Percentiles rank a stretch among this genome's conserved stretches.
These are phyloP conservation scores for Cryptosula pallasiana DNA, from an alignment of 2,888 invertebrate species.

Conservation along the genomic window DNA sequence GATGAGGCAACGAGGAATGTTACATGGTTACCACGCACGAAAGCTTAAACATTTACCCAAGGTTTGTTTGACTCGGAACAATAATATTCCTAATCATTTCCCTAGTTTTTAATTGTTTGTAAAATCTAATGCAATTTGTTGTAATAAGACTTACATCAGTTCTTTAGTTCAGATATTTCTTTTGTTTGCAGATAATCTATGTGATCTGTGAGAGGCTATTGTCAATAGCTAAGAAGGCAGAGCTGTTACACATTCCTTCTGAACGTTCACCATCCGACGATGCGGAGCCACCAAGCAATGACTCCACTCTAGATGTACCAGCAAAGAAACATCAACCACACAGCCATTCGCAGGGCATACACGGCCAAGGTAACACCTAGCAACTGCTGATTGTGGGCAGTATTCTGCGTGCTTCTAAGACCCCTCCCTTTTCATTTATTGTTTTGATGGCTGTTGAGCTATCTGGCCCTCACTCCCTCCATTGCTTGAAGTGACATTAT, in stretches of 20 bases:
- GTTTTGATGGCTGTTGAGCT: no score
- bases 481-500: no score
- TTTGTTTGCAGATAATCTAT: conserved; percentile 65
- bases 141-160: no score
- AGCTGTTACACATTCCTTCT: conserved; percentile 11
- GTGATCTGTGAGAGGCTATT: conserved; percentile 71
- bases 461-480: no score
- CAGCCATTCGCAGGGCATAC: background rate
- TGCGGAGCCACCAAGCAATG: background rate
- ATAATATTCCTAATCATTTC: no score
- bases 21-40: conserved; percentile 75
- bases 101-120: no score
- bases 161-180: no score
- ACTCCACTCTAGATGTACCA: background rate
- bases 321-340: background rate
- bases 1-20: conserved; percentile 65
- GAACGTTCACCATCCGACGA: background rate
- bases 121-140: no score
- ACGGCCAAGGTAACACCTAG: background rate
- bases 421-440: no score
- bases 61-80: no score
- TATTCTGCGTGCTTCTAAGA: no score
- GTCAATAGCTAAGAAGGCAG: conserved; percentile 55
- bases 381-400: no score
- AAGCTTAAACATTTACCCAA: conserved; percentile 72